Evolutionary conservation across 2,888 invertebrate species (phyloP), one percentile per base, ranked within the genome.

Genomic region (Yponomeuta malinellus): DNA sequence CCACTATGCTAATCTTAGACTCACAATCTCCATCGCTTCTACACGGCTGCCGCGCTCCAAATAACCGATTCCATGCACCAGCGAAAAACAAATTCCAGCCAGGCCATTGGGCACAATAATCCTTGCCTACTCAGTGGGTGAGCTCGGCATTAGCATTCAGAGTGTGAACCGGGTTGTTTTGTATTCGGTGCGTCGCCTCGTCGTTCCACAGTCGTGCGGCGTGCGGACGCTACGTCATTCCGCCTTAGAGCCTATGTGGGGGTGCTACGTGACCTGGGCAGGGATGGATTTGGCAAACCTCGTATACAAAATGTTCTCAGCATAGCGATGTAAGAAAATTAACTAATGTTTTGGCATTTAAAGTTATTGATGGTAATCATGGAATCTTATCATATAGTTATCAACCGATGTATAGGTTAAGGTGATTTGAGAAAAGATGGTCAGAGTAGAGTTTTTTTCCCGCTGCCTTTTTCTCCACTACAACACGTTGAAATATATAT

Each of bases 141-240:
- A 59, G 52, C 52, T 59, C 43, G 9, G 29, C 29, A 68, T 68
- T 66, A 52, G 71, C 63, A 72, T 72, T 68, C 72, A 10, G 33
- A 33, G 10, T 33, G 48, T 48, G 65, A 15, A 29, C 23, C n/a
- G 23, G 6, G 33, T 59, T 29, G 37, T 82, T 87, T 78, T 77
- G 84, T 84, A 88, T 87, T 78, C 88, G 74, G 73, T 63, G 73
- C 76, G 75, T 72, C 71, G 71, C 71, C 71, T 71, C 73, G 72
- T 48, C 74, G 75, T 76, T 85, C 81, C 78, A 82, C 80, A 88
- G 83, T 81, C 89, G 82, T 78, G 75, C 79, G 82, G 83, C 89
- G 89, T 86, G 82, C 76, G 79, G 76, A 77, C 86, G 81, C 90
- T 89, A 90, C 90, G 90, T 90, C 90, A 90, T 86, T 65, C 31